These are phyloP conservation scores for Nestor notabilis DNA, from an alignment of 2,113 vertebrate genomes.

Conservation along the genomic window DNA sequence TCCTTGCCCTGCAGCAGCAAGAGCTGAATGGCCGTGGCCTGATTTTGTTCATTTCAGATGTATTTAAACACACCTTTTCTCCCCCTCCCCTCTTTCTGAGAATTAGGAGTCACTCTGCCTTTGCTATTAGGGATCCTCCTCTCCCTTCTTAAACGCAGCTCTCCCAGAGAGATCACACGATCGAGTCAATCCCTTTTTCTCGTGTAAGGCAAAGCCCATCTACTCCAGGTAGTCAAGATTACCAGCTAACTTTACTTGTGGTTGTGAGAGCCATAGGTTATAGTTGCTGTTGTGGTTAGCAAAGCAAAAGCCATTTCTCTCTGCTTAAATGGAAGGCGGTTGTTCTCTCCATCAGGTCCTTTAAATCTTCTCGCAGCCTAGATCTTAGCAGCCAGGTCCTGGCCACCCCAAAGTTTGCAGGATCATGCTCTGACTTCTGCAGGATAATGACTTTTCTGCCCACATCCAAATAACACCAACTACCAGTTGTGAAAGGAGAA, in stretches of 20 bases:
- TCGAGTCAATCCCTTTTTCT: neutral
- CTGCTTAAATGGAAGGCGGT: neutral
- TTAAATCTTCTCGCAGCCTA: neutral
- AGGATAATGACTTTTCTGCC: neutral
- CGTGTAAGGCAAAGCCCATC: neutral
- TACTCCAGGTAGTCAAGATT: neutral
- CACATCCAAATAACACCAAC: neutral
- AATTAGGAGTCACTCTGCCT: neutral
- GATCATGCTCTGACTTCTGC: neutral
- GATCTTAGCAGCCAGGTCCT: neutral
- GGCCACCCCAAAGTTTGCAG: neutral
- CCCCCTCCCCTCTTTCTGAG: neutral
- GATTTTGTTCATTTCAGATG: neutral
- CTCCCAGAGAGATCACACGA: neutral
- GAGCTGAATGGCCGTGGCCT: neutral
- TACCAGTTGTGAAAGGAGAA: neutral
- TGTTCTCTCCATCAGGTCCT: neutral
- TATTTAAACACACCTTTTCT: neutral
- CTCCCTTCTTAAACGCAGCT: neutral
- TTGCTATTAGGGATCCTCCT: neutral
- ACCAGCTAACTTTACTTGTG: neutral
- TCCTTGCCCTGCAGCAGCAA: neutral
- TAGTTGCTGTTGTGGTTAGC: neutral
- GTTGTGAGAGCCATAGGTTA: rapidly evolving
- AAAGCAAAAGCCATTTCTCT: neutral